Conservation (phyloP, 2,797 vertebrate species). For the Acomys russatus region DNA sequence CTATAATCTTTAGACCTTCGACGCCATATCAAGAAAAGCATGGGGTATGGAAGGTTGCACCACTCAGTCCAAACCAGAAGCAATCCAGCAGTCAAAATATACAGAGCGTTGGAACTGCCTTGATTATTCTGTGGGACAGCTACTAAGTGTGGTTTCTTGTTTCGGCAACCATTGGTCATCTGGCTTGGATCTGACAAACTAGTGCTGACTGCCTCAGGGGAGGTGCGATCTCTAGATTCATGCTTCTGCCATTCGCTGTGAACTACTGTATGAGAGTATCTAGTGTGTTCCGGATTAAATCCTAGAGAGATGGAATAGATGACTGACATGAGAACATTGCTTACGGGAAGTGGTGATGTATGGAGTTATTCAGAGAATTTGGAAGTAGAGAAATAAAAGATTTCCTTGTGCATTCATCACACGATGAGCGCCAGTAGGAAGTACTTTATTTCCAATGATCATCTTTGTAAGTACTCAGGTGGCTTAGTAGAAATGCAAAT, state of each 20-base stretch:
- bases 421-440: not conserved
- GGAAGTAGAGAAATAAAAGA: not conserved
- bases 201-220: not conserved
- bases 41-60: not conserved
- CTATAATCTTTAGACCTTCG: conserved; percentile 91
- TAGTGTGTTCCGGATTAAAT: not conserved
- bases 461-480: not conserved
- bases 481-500: not conserved
- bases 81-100: not conserved
- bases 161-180: not conserved
- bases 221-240: not conserved
- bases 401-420: not conserved
- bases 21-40: conserved; percentile 85
- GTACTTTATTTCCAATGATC: not conserved
- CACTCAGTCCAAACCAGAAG: not conserved
- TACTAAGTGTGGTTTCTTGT: not conserved
- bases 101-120: not conserved
- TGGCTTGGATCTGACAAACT: not conserved
- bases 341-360: not conserved
- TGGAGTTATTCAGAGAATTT: not conserved
- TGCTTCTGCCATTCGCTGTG: not conserved
- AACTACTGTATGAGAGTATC: not conserved
- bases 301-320: not conserved
- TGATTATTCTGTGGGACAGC: not conserved
- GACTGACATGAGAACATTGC: too few species aligned